Percentiles rank a stretch among this genome's conserved stretches.
Conservation (phyloP, 2,888 invertebrate genomes). For the Onthophagus sagittarius region DNA sequence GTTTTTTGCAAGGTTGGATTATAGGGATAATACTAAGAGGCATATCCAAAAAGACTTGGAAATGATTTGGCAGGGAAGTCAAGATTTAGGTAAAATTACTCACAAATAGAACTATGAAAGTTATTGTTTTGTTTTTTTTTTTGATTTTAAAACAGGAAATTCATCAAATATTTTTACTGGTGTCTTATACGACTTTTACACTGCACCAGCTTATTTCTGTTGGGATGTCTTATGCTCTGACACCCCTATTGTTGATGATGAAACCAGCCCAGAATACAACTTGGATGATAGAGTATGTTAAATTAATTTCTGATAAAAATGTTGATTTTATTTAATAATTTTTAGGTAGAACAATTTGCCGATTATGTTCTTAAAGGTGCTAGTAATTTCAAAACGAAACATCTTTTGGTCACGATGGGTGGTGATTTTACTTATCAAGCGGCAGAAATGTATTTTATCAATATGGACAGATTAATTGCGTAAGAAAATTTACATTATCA, state of each 20-base stretch:
- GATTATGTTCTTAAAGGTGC: constrained; percentile 48
- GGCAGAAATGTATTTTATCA: constrained; percentile 72
- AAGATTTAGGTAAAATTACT: constrained; percentile 56
- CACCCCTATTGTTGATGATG: constrained; percentile 46
- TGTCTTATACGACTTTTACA: constrained; percentile 62
- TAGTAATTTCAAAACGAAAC: constrained; percentile 59
- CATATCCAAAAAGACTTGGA: constrained; percentile 61
- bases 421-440: constrained; percentile 86
- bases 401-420: constrained; percentile 86
- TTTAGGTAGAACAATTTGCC: constrained; percentile 19
- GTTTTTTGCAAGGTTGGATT: constrained; percentile 79
- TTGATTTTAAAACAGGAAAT: constrained; percentile 22
- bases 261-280: constrained; percentile 61
- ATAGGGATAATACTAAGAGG: constrained; percentile 66
- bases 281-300: constrained; percentile 54
- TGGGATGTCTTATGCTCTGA: constrained; percentile 68
- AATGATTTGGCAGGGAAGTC: constrained; percentile 73
- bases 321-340: not conserved
- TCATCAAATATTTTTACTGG: constrained; percentile 54
- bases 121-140: not conserved
- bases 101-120: not conserved
- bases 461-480: constrained; percentile 84
- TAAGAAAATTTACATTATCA: constrained; percentile 55
- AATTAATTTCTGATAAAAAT: not conserved
- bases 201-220: constrained; percentile 68